Evolutionary conservation across 2,888 invertebrate genomes (phyloP), one percentile per base, ranked within the genome.

Genomic region (Pseudococcus longispinus): DNA sequence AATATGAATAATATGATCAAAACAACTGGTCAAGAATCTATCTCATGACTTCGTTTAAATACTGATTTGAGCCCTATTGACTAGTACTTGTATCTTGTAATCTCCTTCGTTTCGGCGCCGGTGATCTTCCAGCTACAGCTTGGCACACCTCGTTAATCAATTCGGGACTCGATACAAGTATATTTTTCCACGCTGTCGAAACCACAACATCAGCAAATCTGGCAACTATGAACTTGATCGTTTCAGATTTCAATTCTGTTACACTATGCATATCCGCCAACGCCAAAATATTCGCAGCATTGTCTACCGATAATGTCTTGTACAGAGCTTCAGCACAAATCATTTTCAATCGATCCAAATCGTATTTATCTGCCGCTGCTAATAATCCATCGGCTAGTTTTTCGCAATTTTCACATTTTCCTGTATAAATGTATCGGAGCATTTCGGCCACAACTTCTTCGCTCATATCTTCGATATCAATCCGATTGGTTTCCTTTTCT

Each of bases 181-280:
- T 37, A 13, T 96, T 95, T 92, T 98, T 97, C 97, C 98, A 99
- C 84, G 98, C 98, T 85, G 94, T 93, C 42, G 99, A 98, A 91
- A 98, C 98, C 97, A 98, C 98, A 90, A 99, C 98, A 92, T 98
- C 98, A 87, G 98, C 97, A 89, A 98, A 98, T 93, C 98, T 98
- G 90, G 97, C 97, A 92, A 98, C 98, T 90, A 99, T 98, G n/a
- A n/a, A n/a, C n/a, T n/a, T n/a, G n/a, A n/a, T n/a, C n/a, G n/a
- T n/a, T n/a, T n/a, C n/a, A n/a, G 92, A 97, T 93, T 98, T 98
- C 89, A 99, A 94, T 92, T 99, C 98, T 6, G 2, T 51, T 18
- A 4, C 51, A n/a, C 8, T 2, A n/a, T n/a, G 4, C n/a, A n/a
- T n/a, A 51, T 51, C 51, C 3, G 51, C 51, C 8, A 51, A 51